Evolutionary conservation across 92 coral and sea anemone genomes (phyloP), one percentile per base, ranked within the genome.

Genomic region (Bergia puertoricense): DNA sequence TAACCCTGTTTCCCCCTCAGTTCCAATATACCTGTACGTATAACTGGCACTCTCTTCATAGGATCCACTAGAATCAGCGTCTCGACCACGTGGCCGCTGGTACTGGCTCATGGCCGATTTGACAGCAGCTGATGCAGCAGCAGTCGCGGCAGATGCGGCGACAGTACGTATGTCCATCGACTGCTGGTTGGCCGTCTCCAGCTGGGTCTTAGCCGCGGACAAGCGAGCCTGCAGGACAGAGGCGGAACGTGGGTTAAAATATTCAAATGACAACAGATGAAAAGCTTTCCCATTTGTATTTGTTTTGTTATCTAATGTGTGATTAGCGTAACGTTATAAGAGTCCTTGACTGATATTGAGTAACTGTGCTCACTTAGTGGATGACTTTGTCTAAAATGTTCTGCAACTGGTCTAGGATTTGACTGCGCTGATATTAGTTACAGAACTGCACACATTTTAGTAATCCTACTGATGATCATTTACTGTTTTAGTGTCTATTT

Each of bases 81-180:
- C 89, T 9, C 88, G 82, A 36, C 84, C 87, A 40, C 81, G 88
- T 41, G 91, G 18, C 74, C 85, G 79, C 66, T 85, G 95, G 72
- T 93, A 95, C 85, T 95, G 93, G 46, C 84, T 85, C 88, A 95
- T 86, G 74, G 94, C 90, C n/a, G 94, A 84, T 62, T 91, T 81
- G 85, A 95, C 98, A 37, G 98, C 98, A 7, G 96, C 98, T 86
- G 94, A 89, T 42, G 98, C 96, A 23, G 98, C 98, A 48, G 98
- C 95, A 74, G 94, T 95, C 59, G 98, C 98, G 11, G 98, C 98
- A 36, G 95, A 89, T 0, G 93, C 86, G 18, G 94, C 93, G 36
- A 90, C 96, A 16, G 86, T 88, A 6, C 93, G 90, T 0, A 92
- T 85, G 88, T 95, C 98, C 68, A 89, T 67, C 14, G 94, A 77